Evolutionary conservation across 2,113 vertebrate species (phyloP).

Genomic region (Odocoileus hemionus): DNA sequence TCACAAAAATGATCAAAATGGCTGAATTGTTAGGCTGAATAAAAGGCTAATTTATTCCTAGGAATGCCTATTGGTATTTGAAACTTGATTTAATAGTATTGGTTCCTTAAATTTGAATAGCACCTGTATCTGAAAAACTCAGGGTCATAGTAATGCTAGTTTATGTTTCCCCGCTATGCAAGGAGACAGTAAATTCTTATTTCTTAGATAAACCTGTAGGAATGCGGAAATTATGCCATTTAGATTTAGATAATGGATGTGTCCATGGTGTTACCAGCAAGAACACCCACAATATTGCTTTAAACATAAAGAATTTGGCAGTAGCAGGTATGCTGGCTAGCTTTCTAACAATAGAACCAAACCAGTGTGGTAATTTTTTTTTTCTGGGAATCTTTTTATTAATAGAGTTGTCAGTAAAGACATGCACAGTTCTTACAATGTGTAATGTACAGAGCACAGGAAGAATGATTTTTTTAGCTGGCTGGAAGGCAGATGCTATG

Average conservation of each 20-base stretch:
- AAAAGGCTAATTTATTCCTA: slow-evolving; percentile 25
- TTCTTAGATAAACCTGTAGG: neutral
- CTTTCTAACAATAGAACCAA: neutral
- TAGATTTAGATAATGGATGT: neutral
- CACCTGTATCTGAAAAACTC: neutral
- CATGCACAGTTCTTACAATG: neutral
- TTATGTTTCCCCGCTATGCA: neutral
- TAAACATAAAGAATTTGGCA: neutral
- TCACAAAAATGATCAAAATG: neutral
- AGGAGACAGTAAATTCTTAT: neutral
- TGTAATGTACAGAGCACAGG: neutral
- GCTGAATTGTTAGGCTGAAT: neutral
- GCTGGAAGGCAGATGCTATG: neutral
- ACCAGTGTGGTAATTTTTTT: neutral
- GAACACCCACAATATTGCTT: neutral
- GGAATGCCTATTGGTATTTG: neutral
- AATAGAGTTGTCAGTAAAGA: neutral
- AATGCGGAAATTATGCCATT: neutral
- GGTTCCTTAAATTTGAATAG: neutral
- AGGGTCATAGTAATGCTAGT: neutral
- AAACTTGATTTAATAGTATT: neutral
- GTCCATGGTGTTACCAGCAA: neutral
- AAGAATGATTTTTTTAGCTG: neutral
- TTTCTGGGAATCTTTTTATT: neutral
- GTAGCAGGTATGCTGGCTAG: neutral